phyloP scores from a whole-genome alignment of 53 echinoderm and acorn worm genomes.

The Patiria pectinifera region DNA sequence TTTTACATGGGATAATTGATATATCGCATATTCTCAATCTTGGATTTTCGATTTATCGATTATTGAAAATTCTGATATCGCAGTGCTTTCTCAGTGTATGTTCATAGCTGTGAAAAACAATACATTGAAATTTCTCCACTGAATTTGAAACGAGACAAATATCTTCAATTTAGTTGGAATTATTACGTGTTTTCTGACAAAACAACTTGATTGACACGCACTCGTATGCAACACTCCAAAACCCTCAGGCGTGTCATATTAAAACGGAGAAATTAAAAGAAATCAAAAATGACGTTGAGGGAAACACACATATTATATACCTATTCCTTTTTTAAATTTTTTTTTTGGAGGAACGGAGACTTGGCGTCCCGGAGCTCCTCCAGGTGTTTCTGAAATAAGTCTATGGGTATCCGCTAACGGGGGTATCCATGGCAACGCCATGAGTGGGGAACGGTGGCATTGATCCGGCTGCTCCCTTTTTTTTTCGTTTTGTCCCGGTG shows the following conservation, averaged over 20 bases:
- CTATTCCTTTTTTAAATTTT: neutral
- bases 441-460: slow-evolving; percentile 39
- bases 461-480: neutral
- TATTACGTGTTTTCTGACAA: neutral
- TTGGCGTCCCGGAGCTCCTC: neutral
- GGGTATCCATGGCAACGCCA: slow-evolving; percentile 33
- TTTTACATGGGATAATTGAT: too few relatives aligned
- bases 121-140: neutral
- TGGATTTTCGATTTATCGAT: too few relatives aligned
- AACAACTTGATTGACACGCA: neutral
- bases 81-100: too few relatives aligned
- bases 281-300: neutral
- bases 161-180: neutral
- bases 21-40: too few relatives aligned
- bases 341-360: neutral
- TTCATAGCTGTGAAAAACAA: neutral
- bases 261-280: neutral
- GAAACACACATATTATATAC: neutral
- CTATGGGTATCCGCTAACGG: slow-evolving; percentile 9
- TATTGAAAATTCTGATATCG: too few relatives aligned
- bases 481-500: neutral
- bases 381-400: slow-evolving; percentile 1
- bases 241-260: neutral
- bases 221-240: neutral
- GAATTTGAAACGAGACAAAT: neutral